Base-by-base conservation (phyloP, 92 coral and sea anemone genomes). In the Parazoanthus swiftii region DNA sequence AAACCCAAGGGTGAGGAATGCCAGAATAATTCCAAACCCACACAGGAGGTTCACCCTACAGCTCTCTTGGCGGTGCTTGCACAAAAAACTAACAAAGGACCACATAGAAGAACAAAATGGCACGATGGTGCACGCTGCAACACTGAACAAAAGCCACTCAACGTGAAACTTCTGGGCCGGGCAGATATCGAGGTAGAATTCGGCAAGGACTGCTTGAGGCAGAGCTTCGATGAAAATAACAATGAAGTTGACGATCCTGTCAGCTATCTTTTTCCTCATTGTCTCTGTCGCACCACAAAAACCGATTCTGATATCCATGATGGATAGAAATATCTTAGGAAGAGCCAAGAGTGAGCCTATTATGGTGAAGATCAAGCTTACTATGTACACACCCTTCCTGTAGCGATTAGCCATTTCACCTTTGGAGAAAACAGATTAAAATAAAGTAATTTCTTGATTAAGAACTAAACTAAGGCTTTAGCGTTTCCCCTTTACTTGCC, bases 171-270 rank as follows among this genome's bases (percentile, higher is more conserved):
- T 80, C 70, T 80, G 14, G 29, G 85, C 73, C 29, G 48, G 68
- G 26, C 85, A 80, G 8, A 33, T 50, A 14, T 80, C 46, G 3
- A 80, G 39, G 39, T 16, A 36, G 25, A 58, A 80, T 20, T 29
- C 13, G 72, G 68, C 51, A 80, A 80, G 58, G 35, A 80, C 2
- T 50, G 85, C 85, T 63, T 80, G 85, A 21, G 85, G 85, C 3
- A 80, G 38, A 80, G 44, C 85, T 33, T 80, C 85, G 9, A 33
- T 0, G n/a, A 5, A 2, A 14, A 80, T 38, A 80, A 80, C 67
- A 10, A 8, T 20, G 21, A 58, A 35, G 39, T 80, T 18, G 73
- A 80, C 25, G 48, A 58, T 25, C 8, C n/a, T 56, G 48, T 80
- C 85, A 9, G 72, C n/a, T 16, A 0, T 33, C 23, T 9, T 10